phyloP scores from a whole-genome alignment of 2,888 invertebrate species.

The Amblyteles armatorius region DNA sequence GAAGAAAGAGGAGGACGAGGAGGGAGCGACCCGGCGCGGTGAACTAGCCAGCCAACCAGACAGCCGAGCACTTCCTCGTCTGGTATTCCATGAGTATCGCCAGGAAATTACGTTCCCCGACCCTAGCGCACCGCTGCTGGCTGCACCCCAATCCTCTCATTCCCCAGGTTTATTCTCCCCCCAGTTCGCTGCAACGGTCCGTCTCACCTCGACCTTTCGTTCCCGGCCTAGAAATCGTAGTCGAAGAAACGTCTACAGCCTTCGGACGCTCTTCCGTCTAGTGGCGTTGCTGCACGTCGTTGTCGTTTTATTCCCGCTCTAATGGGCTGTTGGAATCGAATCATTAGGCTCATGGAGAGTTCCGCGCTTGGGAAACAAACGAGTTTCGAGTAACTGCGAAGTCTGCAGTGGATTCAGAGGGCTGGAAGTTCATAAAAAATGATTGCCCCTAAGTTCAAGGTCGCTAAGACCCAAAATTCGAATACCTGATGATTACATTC shows the following conservation, averaged over 20 bases:
- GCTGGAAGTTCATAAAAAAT: too few relatives aligned
- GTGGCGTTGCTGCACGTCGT: neutral
- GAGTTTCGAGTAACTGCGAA: neutral
- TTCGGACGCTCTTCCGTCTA: neutral
- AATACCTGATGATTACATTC: neutral
- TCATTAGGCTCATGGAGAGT: neutral
- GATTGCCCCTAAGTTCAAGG: neutral
- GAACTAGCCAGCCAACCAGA: slow-evolving; percentile 47
- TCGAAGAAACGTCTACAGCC: neutral
- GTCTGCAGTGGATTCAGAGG: neutral
- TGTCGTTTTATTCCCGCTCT: neutral
- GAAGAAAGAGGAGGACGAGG: slow-evolving; percentile 27
- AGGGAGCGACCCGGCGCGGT: slow-evolving; percentile 26
- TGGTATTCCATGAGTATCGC: slow-evolving; percentile 65
- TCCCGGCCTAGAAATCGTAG: slow-evolving; percentile 51
- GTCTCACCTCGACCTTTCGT: slow-evolving; percentile 56
- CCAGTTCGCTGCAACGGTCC: slow-evolving; percentile 12
- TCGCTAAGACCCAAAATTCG: neutral
- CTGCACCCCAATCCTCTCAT: slow-evolving; percentile 46
- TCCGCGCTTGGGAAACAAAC: neutral
- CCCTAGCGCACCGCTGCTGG: slow-evolving; percentile 46
- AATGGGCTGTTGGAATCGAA: neutral
- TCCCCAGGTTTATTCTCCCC: slow-evolving; percentile 8
- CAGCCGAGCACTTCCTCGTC: slow-evolving; percentile 61
- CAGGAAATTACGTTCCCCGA: slow-evolving; percentile 66